These are phyloP conservation scores for Temnothorax curvispinosus DNA, from an alignment of 1,140 invertebrate genomes.

Conservation along the genomic window DNA sequence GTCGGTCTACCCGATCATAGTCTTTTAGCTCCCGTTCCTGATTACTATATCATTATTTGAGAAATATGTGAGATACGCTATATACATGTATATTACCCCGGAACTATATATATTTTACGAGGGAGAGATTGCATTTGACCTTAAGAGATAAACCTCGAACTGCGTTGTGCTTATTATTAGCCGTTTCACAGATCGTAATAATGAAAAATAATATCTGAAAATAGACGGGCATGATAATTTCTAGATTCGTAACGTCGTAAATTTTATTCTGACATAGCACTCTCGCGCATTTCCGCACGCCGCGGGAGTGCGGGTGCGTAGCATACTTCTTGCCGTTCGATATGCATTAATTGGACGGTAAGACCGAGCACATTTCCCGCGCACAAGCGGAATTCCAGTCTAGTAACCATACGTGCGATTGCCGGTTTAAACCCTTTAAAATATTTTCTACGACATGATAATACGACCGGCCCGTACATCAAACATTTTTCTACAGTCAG, in stretches of 20 bases:
- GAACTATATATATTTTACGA: constrained; percentile 1
- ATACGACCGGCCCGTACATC: neutral
- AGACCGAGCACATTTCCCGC: constrained; percentile 60
- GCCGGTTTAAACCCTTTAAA: constrained; percentile 65
- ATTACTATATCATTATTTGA: neutral
- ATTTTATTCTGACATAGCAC: neutral
- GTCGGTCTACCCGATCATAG: neutral
- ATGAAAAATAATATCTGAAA: constrained; percentile 9
- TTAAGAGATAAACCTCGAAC: constrained; percentile 28
- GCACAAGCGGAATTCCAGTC: constrained; percentile 78
- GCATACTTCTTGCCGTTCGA: constrained; percentile 63
- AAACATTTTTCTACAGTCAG: neutral
- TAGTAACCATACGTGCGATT: constrained; percentile 75
- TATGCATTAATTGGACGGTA: constrained; percentile 74
- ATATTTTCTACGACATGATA: constrained; percentile 60
- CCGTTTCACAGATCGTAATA: neutral
- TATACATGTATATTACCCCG: neutral
- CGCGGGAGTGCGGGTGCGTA: constrained; percentile 32
- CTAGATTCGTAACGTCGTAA: neutral
- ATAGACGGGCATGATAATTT: neutral
- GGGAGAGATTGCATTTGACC: constrained; percentile 24
- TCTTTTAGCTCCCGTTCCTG: neutral
- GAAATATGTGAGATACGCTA: neutral
- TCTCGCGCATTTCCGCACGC: constrained; percentile 24
- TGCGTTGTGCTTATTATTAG: neutral